Evolutionary conservation across 2,113 vertebrate genomes (phyloP).

Genomic region (Orientallactaga bullata): DNA sequence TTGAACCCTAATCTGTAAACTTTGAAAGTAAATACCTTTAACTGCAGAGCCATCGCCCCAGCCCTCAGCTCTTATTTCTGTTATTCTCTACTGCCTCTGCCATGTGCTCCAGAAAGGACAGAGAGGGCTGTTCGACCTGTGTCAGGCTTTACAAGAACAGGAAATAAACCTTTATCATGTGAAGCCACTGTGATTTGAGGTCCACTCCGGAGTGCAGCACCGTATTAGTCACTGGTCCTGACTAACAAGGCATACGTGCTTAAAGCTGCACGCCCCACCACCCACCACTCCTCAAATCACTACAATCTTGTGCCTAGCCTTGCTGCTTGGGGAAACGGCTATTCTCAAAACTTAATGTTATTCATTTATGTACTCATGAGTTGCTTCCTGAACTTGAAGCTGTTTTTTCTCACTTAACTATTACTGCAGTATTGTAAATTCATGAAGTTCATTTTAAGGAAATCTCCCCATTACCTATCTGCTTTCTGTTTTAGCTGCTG

Average conservation of each 20-base stretch:
- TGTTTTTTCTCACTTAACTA: background rate
- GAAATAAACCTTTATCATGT: background rate
- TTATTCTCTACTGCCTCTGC: background rate
- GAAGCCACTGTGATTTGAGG: background rate
- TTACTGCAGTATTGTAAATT: background rate
- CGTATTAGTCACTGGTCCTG: background rate
- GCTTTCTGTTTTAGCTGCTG: slow-evolving; percentile 18
- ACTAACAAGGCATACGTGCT: background rate
- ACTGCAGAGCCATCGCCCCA: too few species aligned
- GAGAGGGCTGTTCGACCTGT: background rate
- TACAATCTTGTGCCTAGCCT: background rate
- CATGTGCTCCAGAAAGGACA: background rate
- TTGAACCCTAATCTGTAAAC: too few species aligned
- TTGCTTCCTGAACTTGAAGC: background rate
- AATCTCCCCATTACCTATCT: background rate
- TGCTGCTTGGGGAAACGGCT: background rate
- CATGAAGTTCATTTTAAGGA: background rate
- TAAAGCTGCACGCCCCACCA: background rate
- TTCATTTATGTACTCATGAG: background rate
- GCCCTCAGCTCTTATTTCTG: background rate
- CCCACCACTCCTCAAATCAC: background rate
- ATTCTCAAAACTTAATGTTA: background rate
- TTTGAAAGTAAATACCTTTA: too few species aligned
- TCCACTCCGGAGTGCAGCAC: background rate
- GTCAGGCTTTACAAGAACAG: background rate